Base-by-base conservation (phyloP, 2,888 invertebrate genomes). In the Conistra vaccinii region DNA sequence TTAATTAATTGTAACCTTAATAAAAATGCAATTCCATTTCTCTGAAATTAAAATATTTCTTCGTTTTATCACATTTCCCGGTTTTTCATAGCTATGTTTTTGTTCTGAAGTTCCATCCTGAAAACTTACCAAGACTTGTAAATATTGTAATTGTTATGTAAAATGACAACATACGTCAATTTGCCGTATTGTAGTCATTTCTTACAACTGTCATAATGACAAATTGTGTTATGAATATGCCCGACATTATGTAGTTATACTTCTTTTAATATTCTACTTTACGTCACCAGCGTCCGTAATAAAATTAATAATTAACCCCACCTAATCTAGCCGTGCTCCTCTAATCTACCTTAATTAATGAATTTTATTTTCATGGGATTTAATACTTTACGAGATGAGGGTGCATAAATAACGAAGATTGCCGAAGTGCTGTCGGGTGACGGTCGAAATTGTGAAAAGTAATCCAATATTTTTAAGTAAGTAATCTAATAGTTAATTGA, bases 331-430 rank as follows among this genome's bases (percentile, higher is more conserved):
- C 42, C 60, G 23, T 58, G 45, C 62, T 60, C 35, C 60, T 51
- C 39, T 68, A 83, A 80, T 79, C 68, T 45, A 58, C 26, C 35
- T 55, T 55, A 66, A 72, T 69, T 65, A 76, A 61, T 68, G 53
- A 83, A 69, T 85, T 80, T 81, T 84, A 85, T 82, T 85, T 86
- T 75, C 55, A 78, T 78, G 73, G 69, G 65, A 65, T 81, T 85
- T 76, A 68, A 77, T 80, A 83, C 73, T 76, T 78, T 57, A 79
- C 26, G 53, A 32, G 65, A 63, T 57, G 61, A 80, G 79, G 77
- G 79, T 81, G 81, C 75, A 83, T 86, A 84, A 78, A 79, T 87
- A 87, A 87, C 51, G 63, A 79, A 76, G 65, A 73, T 69, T 69
- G 45, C 74, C 63, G 68, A 83, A 79, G 66, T 32, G 68, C 77